Evolutionary conservation across 2,113 vertebrate genomes (phyloP).

Genomic region (Vidua macroura): DNA sequence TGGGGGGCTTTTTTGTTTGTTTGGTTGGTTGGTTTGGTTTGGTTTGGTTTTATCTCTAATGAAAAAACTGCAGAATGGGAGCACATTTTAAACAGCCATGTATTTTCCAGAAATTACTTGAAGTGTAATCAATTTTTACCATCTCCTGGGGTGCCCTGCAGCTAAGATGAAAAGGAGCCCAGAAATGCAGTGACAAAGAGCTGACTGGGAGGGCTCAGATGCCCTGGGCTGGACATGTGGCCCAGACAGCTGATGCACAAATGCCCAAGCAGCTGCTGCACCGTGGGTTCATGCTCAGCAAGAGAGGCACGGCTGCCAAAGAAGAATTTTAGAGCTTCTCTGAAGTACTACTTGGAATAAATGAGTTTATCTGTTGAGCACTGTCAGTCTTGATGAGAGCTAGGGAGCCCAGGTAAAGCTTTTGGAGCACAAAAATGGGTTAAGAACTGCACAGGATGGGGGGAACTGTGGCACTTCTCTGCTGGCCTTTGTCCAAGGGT

Average conservation of each 20-base stretch:
- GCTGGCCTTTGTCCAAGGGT: background rate
- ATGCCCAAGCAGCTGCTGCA: background rate
- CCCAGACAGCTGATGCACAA: background rate
- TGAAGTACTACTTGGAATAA: background rate
- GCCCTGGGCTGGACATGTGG: slow-evolving; percentile 1
- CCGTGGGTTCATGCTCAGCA: rapidly evolving
- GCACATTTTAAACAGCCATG: slow-evolving; percentile 4
- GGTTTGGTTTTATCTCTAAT: background rate
- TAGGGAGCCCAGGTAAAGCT: background rate
- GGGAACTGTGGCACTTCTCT: background rate
- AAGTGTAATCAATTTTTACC: slow-evolving; percentile 65
- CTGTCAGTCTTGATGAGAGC: background rate
- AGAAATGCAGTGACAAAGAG: background rate
- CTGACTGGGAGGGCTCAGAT: background rate
- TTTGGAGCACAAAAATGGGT: background rate
- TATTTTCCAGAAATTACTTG: slow-evolving; percentile 51
- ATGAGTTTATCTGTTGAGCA: background rate
- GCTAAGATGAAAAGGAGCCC: slow-evolving; percentile 33
- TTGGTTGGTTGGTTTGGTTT: background rate
- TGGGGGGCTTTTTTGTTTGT: too few relatives aligned
- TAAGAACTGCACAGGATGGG: background rate
- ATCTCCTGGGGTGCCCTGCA: slow-evolving; percentile 47
- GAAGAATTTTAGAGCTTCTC: background rate
- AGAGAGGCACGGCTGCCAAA: background rate
- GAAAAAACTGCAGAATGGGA: slow-evolving; percentile 18